Percentiles rank a stretch among this genome's conserved stretches.
phyloP scores from a whole-genome alignment of 2,888 invertebrate species.

The Peribatodes rhomboidaria region DNA sequence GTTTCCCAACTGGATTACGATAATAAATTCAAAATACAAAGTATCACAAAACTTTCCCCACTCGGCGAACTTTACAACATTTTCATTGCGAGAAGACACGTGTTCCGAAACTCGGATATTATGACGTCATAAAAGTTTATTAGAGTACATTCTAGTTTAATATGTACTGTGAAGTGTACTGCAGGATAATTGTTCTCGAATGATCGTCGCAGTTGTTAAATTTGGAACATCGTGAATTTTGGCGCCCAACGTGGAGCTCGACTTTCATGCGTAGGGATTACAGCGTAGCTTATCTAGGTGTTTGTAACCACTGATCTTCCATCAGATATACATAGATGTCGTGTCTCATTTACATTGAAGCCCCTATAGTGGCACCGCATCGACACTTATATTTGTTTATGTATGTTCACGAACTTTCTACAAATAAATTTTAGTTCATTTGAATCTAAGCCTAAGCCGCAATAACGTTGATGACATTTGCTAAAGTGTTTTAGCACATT shows the following conservation, averaged over 20 bases:
- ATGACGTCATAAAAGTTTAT: slow-evolving; percentile 42
- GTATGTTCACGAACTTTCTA: too few relatives aligned
- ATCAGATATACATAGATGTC: too few relatives aligned
- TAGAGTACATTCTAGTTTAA: slow-evolving; percentile 29
- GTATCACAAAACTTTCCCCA: slow-evolving; percentile 29
- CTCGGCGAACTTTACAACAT: slow-evolving; percentile 31
- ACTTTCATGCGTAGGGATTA: background rate
- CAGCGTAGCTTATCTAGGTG: too few relatives aligned
- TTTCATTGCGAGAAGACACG: slow-evolving; percentile 37
- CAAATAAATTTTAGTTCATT: too few relatives aligned
- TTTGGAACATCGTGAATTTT: slow-evolving; percentile 10
- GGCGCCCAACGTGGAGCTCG: background rate
- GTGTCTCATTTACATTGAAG: too few relatives aligned
- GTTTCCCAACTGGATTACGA: slow-evolving; percentile 22
- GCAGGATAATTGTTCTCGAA: slow-evolving; percentile 30
- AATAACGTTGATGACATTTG: too few relatives aligned
- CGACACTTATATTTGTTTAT: too few relatives aligned
- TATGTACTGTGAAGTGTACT: slow-evolving; percentile 12
- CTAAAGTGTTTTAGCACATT: too few relatives aligned
- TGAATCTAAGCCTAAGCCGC: too few relatives aligned
- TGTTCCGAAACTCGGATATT: slow-evolving; percentile 38
- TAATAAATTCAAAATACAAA: slow-evolving; percentile 29
- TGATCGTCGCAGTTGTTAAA: background rate
- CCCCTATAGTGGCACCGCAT: too few relatives aligned
- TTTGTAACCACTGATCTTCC: too few relatives aligned